Base-by-base conservation (phyloP, 2,888 invertebrate genomes). In the Leptinotarsa peninsularis region DNA sequence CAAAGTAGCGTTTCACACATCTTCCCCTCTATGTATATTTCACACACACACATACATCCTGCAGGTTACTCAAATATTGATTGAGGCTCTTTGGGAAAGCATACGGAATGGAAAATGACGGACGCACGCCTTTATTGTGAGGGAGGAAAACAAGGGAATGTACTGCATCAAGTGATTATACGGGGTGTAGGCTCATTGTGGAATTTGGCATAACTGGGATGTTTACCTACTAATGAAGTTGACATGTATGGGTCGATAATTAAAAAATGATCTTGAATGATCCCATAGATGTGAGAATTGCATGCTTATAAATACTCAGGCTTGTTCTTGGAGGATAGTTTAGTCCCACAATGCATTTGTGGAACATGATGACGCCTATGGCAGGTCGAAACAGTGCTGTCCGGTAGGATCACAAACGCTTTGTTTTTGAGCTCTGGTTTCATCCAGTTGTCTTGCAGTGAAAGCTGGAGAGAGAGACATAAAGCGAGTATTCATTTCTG, bases 51-150 rank as follows among this genome's bases (percentile, higher is more conserved):
- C 56, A 43, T 43, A 60, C 52, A 17, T 68, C 71, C 66, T 49
- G 54, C 66, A 23, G 74, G 66, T 49, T 70, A 60, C 73, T 77
- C 75, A 75, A 77, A 75, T 77, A 77, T 77, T 77, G 77, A 77
- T 77, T 77, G 75, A 75, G 67, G 66, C 75, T 56, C 74, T 72
- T 54, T 15, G 71, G 71, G 73, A 71, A 66, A 76, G 27, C 54
- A 66, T 43, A 60, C 66, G 68, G 70, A 74, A 77, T 74, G 58
- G 74, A 76, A 76, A 74, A 71, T 74, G 77, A 74, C 71, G 73
- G 67, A 72, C 76, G 33, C 21, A 66, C 43, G 69, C 54, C 69
- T 49, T 70, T 15, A 58, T 58, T 70, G 4, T 17, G 14, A 18
- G 18, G 58, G 17, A 23, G 27, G 58, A 70, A 63, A 63, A 63